Percentiles rank a stretch among this genome's conserved stretches.
phyloP scores from a whole-genome alignment of 1,140 invertebrate species.

The Hydropsyche tenuis region DNA sequence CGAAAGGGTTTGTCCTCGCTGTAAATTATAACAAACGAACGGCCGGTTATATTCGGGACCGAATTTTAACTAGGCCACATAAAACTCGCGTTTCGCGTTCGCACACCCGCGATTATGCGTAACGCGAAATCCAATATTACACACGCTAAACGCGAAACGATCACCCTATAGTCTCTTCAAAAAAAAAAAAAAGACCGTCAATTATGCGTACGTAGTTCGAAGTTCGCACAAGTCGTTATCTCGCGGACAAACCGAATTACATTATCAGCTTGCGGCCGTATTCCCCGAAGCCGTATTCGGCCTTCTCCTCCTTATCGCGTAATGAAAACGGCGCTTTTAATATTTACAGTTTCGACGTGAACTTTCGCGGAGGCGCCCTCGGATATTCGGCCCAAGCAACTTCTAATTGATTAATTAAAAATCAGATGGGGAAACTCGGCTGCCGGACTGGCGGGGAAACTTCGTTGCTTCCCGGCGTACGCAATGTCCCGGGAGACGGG shows the following conservation, averaged over 20 bases:
- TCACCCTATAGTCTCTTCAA: too few species aligned
- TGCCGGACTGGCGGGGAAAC: neutral
- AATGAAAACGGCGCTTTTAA: constrained; percentile 31
- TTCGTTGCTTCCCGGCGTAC: too few species aligned
- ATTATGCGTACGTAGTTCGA: too few species aligned
- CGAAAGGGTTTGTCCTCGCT: constrained; percentile 26
- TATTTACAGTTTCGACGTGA: constrained; percentile 25
- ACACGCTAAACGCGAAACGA: too few species aligned
- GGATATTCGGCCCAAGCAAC: neutral
- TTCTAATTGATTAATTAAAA: constrained; percentile 23
- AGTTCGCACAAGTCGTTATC: too few species aligned
- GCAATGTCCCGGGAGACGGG: neutral
- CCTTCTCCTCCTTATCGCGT: constrained; percentile 18
- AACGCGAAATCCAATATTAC: too few species aligned
- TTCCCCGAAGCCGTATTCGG: constrained; percentile 24
- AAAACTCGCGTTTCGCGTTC: neutral
- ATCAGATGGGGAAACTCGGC: neutral
- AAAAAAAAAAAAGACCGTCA: too few species aligned
- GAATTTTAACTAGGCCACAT: neutral
- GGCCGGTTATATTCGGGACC: constrained; percentile 8
- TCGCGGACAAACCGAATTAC: neutral
- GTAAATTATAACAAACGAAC: constrained; percentile 35
- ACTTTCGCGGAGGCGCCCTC: neutral
- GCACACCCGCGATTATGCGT: too few species aligned
- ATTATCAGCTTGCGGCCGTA: constrained; percentile 12